Conservation (phyloP, 2,888 invertebrate species). For the Mythimna albipuncta region DNA sequence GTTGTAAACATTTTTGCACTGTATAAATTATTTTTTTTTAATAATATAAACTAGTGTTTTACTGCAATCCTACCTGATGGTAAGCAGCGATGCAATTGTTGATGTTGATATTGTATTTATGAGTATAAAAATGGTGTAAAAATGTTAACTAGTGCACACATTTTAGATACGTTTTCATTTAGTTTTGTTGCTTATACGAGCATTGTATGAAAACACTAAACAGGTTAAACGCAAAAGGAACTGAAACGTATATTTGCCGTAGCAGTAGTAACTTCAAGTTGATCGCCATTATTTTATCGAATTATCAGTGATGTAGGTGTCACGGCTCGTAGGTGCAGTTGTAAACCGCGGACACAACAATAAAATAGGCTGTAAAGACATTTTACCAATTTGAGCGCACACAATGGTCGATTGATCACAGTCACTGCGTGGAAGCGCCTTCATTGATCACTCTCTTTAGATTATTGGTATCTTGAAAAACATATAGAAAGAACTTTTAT, state of each 20-base stretch:
- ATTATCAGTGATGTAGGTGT: conserved; percentile 69
- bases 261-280: conserved; percentile 55
- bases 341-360: conserved; percentile 60
- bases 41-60: too few relatives aligned
- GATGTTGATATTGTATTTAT: background rate
- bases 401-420: conserved; percentile 76
- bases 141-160: too few relatives aligned
- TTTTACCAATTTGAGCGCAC: conserved; percentile 70
- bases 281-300: conserved; percentile 63
- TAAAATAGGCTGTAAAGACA: conserved; percentile 69
- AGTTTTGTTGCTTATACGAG: background rate
- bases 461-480: conserved; percentile 54
- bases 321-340: conserved; percentile 55
- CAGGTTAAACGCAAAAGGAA: conserved; percentile 40
- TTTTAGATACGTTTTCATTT: too few relatives aligned
- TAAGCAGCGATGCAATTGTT: too few relatives aligned
- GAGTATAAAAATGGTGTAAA: background rate
- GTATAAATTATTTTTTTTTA: background rate
- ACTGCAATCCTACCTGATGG: too few relatives aligned
- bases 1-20: conserved; percentile 10
- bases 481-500: conserved; percentile 32
- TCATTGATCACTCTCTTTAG: conserved; percentile 60
- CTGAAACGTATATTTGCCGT: conserved; percentile 44
- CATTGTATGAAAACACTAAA: conserved; percentile 22
- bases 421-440: conserved; percentile 61